These are phyloP conservation scores for Tenthredo amoena DNA, from an alignment of 2,888 invertebrate species.

Conservation along the genomic window DNA sequence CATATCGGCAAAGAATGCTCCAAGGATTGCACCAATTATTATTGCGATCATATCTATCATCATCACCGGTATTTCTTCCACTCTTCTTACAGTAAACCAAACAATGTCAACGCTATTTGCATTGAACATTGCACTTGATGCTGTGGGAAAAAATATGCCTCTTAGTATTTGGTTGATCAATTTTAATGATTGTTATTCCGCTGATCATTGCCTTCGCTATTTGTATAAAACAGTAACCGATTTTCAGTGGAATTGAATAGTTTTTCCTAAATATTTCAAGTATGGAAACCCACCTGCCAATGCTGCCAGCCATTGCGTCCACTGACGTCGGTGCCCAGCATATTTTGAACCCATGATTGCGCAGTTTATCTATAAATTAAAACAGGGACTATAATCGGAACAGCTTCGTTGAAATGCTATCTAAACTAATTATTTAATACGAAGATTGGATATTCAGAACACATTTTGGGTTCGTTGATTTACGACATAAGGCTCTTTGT, in stretches of 20 bases:
- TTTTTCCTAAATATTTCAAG: not conserved
- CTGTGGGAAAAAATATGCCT: not conserved
- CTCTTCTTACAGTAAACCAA: not conserved
- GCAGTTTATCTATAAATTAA: not conserved
- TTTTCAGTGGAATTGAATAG: not conserved
- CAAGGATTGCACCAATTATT: constrained; percentile 3
- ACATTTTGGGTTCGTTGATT: not conserved
- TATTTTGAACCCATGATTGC: not conserved
- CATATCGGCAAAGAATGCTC: not conserved
- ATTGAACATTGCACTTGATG: not conserved
- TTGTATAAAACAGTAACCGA: not conserved
- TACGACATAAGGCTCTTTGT: not conserved
- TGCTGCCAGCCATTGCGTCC: constrained; percentile 31
- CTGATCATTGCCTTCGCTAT: not conserved
- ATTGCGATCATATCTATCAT: not conserved
- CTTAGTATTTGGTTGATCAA: not conserved
- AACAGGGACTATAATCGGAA: not conserved
- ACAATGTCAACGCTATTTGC: not conserved
- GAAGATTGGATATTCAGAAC: not conserved
- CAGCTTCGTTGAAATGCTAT: not conserved
- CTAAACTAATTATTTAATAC: not conserved
- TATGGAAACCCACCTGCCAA: not conserved
- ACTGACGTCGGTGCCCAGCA: not conserved
- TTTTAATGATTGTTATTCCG: not conserved
- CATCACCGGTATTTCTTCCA: no score